A percentile compares a stretch with the other conserved stretches of the same genome.
phyloP scores from a whole-genome alignment of 2,113 vertebrate species.

The Irena cyanogastra region DNA sequence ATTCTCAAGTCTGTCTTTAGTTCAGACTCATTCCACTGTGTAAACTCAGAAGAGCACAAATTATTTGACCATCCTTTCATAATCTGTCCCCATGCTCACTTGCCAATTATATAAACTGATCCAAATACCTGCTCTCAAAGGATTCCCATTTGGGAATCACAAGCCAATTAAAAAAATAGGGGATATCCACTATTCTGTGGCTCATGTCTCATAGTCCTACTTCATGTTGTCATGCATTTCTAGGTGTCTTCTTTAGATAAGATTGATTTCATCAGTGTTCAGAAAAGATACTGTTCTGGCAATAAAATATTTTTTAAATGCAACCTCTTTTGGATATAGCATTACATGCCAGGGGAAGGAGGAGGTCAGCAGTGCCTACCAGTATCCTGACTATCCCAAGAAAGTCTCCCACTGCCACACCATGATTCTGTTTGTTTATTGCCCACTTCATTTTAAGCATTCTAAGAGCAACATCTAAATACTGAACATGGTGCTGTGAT shows the following conservation, averaged over 20 bases:
- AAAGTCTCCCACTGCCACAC: background rate
- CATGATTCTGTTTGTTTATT: background rate
- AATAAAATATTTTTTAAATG: background rate
- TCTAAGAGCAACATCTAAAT: background rate
- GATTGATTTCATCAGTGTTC: background rate
- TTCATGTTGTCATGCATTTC: background rate
- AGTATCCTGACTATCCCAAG: background rate
- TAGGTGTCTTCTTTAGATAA: background rate
- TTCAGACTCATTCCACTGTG: conserved; percentile 62
- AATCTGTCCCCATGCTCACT: conserved; percentile 54
- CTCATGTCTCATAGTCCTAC: background rate
- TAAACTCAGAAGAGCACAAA: conserved; percentile 63
- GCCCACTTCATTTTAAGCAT: background rate
- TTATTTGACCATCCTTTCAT: conserved; percentile 66
- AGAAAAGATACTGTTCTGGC: background rate
- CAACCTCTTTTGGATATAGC: background rate
- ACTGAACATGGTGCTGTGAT: background rate
- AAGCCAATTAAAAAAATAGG: conserved; percentile 27
- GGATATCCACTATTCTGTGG: background rate
- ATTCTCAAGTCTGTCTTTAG: conserved; percentile 68
- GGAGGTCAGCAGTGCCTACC: background rate
- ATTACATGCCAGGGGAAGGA: background rate
- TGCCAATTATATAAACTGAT: conserved; percentile 62
- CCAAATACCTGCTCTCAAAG: conserved; percentile 52
- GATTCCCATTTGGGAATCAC: conserved; percentile 13